Base-by-base conservation (phyloP, 2,797 vertebrate genomes). In the Mormyrus hasselquistii region DNA sequence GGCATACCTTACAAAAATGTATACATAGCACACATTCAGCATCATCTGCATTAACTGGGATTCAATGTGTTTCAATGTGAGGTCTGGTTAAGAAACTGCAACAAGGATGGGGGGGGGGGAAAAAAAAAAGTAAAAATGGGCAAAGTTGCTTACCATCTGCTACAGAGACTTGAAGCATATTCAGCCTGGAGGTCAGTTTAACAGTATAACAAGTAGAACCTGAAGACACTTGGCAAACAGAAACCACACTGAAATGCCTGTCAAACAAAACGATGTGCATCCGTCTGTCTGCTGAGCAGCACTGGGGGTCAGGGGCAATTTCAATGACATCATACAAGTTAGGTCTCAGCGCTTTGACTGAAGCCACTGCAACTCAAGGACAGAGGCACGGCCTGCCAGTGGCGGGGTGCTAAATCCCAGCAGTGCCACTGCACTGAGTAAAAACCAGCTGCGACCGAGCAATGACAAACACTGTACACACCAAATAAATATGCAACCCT, bases 381-480 rank as follows among this genome's bases (percentile, higher is more conserved):
- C 29, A 65, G 69, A 87, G 25, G 14, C 91, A 90, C 85, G 88
- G 92, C 89, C 88, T 89, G 57, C 87, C 89, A 91, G 91, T 88
- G 59, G 90, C 29, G 90, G 88, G 29, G 76, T 16, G 86, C 62
- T 85, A 52, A 87, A 91, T 82, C 50, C 87, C 89, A 90, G 90
- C 57, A 69, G 87, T 8, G 25, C 62, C 90, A 84, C 91, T 89
- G 89, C 88, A 89, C 82, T 93, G 55, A 57, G 25, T 82, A 25
- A 89, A 44, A 29, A 25, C 55, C 88, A 88, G 88, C 38, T 55
- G 84, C 25, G 29, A 52, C 6, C 1, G 2, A 34, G 25, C 79
- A 59, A 57, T 38, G 92, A 94, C 94, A 93, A 94, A 93, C 93
- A 93, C 91, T 94, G 82, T 9, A 91, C 87, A 90, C 82, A 87